Percentiles rank a stretch among this genome's conserved stretches.
Evolutionary conservation across 2,888 invertebrate species (phyloP).

Genomic region (Caenorhabditis sp.): DNA sequence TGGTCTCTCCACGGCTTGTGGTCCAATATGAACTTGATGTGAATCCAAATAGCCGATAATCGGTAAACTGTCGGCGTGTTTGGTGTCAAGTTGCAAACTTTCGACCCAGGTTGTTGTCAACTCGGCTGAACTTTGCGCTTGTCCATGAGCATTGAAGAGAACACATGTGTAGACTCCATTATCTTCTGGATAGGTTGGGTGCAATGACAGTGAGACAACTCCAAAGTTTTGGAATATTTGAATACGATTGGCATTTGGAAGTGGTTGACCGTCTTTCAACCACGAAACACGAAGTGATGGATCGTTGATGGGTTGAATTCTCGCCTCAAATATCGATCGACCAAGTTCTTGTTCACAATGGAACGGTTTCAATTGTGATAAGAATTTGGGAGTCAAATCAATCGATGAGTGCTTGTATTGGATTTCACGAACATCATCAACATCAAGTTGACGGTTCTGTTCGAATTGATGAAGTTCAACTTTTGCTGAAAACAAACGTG

Average conservation of each 20-base stretch:
- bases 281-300: slow-evolving; percentile 79
- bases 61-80: slow-evolving; percentile 86
- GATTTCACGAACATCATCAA: slow-evolving; percentile 68
- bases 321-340: slow-evolving; percentile 90
- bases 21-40: slow-evolving; percentile 71
- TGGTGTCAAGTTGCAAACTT: slow-evolving; percentile 78
- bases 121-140: slow-evolving; percentile 65
- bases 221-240: slow-evolving; percentile 69
- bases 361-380: slow-evolving; percentile 55
- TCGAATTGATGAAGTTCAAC: slow-evolving; percentile 47
- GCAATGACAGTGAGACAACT: slow-evolving; percentile 66
- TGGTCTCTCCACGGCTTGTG: slow-evolving; percentile 62
- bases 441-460: slow-evolving; percentile 57
- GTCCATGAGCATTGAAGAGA: slow-evolving; percentile 74
- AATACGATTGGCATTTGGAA: slow-evolving; percentile 72
- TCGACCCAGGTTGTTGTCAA: slow-evolving; percentile 59
- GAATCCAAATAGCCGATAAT: slow-evolving; percentile 90
- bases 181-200: slow-evolving; percentile 82
- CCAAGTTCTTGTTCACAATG: slow-evolving; percentile 75
- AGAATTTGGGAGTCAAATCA: slow-evolving; percentile 57
- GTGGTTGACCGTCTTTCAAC: slow-evolving; percentile 72
- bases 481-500: slow-evolving; percentile 34
- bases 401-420: slow-evolving; percentile 50
- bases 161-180: slow-evolving; percentile 84
- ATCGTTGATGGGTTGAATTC: slow-evolving; percentile 91